A percentile compares a stretch with the other conserved stretches of the same genome.
Conservation (phyloP, 2,113 vertebrate genomes). For the Pseudopipra pipra region DNA sequence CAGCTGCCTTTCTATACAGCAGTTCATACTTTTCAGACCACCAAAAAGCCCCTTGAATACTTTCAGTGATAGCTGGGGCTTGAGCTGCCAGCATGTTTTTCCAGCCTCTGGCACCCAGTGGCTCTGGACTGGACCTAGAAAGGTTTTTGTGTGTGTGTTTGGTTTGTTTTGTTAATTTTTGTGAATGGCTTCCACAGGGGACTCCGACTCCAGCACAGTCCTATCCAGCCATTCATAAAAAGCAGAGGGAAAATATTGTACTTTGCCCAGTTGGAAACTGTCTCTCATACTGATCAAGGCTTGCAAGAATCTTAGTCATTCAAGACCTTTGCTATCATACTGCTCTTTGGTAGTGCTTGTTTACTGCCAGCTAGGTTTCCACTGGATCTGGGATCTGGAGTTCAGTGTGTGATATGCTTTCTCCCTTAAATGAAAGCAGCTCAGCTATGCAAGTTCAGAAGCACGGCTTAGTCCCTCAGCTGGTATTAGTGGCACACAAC, state of each 20-base stretch:
- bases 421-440: slow-evolving; percentile 15
- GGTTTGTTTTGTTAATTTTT: slow-evolving; percentile 79
- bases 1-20: slow-evolving; percentile 76
- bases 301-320: slow-evolving; percentile 44
- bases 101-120: slow-evolving; percentile 77
- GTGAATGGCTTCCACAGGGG: slow-evolving; percentile 78
- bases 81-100: slow-evolving; percentile 70
- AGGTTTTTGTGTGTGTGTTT: slow-evolving; percentile 56
- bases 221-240: slow-evolving; percentile 79
- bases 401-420: neutral
- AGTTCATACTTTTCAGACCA: slow-evolving; percentile 79
- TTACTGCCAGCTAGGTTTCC: neutral
- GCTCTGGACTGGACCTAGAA: slow-evolving; percentile 68
- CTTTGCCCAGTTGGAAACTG: slow-evolving; percentile 60
- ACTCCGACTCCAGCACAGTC: slow-evolving; percentile 60
- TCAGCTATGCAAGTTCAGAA: neutral
- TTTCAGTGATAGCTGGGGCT: slow-evolving; percentile 64
- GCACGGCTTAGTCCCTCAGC: neutral
- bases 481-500: neutral
- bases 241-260: slow-evolving; percentile 62
- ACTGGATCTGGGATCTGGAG: neutral
- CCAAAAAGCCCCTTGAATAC: slow-evolving; percentile 77
- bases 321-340: neutral
- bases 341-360: neutral
- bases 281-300: slow-evolving; percentile 29